A percentile compares a stretch with the other conserved stretches of the same genome.
These are phyloP conservation scores for Lota lota DNA, from an alignment of 2,113 vertebrate species.

Conservation along the genomic window DNA sequence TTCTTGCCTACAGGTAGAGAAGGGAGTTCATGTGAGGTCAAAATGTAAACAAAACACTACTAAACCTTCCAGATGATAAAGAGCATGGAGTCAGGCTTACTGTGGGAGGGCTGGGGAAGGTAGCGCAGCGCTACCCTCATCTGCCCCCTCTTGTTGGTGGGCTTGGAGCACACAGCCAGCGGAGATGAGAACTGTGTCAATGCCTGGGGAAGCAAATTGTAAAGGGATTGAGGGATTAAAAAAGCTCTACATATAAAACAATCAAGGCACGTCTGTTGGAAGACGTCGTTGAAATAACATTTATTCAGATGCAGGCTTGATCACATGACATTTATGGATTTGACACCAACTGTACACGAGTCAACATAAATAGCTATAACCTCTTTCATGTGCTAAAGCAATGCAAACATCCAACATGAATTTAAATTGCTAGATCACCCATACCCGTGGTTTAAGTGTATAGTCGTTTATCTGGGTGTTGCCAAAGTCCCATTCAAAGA, in stretches of 20 bases:
- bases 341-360: no score
- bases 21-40: neutral
- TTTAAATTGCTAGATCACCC: neutral
- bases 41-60: neutral
- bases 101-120: constrained; percentile 70
- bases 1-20: constrained; percentile 73
- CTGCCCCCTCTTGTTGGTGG: constrained; percentile 76
- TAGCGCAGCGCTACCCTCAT: constrained; percentile 89
- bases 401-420: neutral
- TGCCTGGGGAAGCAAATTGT: neutral
- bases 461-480: constrained; percentile 85
- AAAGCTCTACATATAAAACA: neutral
- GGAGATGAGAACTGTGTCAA: constrained; percentile 51
- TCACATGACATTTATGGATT: no score
- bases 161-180: constrained; percentile 30
- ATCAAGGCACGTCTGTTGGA: no score
- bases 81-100: constrained; percentile 63
- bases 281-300: neutral
- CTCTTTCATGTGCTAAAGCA: neutral
- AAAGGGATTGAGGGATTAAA: neutral
- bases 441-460: constrained; percentile 82
- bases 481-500: constrained; percentile 86
- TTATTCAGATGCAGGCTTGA: no score
- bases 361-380: no score
- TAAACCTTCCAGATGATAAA: neutral